Conservation (phyloP, 2,797 vertebrate genomes). For the Sardinella longiceps region DNA sequence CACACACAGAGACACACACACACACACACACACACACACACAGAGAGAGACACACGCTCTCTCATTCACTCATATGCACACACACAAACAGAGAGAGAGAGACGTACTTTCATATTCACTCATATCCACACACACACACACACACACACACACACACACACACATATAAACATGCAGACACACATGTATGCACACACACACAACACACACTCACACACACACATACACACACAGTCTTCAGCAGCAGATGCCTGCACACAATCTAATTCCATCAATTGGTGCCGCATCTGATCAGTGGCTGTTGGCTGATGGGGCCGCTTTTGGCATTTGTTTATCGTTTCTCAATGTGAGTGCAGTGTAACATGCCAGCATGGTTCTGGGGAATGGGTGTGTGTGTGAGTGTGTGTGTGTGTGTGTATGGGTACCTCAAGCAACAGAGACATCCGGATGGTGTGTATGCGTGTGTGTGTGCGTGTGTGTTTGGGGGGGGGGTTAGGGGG, state of each 20-base stretch:
- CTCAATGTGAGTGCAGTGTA: neutral
- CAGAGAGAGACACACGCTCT: neutral
- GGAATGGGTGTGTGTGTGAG: neutral
- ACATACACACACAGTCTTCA: neutral
- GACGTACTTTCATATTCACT: neutral
- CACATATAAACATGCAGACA: neutral
- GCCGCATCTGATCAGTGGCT: slow-evolving; percentile 8
- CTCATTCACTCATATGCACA: neutral
- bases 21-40: neutral
- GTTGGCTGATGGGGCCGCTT: neutral
- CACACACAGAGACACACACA: neutral
- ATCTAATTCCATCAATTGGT: slow-evolving; percentile 8
- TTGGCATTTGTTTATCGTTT: slow-evolving; percentile 7
- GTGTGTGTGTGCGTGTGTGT: neutral
- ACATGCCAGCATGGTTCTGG: neutral
- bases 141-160: neutral
- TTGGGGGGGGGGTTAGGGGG: too few species aligned
- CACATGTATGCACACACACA: neutral
- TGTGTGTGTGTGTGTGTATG: neutral
- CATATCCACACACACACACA: neutral
- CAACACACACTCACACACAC: neutral
- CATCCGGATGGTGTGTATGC: neutral
- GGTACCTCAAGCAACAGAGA: too few species aligned
- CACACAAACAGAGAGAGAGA: too few species aligned
- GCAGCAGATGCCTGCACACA: neutral